phyloP scores from a whole-genome alignment of 2,113 vertebrate genomes.

The Protomyctophum bolini region DNA sequence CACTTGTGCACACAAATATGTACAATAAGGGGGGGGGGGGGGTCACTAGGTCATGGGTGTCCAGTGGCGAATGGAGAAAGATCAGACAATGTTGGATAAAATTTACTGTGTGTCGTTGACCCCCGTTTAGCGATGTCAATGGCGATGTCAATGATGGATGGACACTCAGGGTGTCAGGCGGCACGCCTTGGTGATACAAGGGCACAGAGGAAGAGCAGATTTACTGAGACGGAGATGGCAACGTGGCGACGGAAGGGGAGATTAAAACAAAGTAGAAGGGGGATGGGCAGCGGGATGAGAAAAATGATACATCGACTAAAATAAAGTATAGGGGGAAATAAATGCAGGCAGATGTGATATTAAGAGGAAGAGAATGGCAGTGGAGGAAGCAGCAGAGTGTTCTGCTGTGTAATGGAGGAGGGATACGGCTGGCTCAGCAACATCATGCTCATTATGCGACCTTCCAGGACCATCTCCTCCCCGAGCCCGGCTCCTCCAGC shows the following conservation, averaged over 20 bases:
- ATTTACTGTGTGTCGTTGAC: slow-evolving; percentile 39
- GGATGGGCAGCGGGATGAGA: not conserved
- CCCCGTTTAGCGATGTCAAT: slow-evolving; percentile 41
- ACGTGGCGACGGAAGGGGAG: too few species aligned
- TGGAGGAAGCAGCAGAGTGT: slow-evolving; percentile 15
- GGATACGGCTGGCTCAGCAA: slow-evolving; percentile 70
- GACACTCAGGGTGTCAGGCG: slow-evolving; percentile 3
- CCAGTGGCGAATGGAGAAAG: not conserved
- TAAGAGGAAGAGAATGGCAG: slow-evolving; percentile 1
- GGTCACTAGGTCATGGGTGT: not conserved
- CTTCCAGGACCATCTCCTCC: slow-evolving; percentile 66
- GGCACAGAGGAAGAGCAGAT: slow-evolving; percentile 21
- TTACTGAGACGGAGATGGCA: slow-evolving; percentile 22
- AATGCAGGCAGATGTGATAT: not conserved
- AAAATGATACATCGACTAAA: not conserved
- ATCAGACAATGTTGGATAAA: not conserved
- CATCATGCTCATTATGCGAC: slow-evolving; percentile 59
- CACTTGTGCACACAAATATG: too few species aligned
- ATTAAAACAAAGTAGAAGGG: not conserved
- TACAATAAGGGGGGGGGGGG: too few species aligned
- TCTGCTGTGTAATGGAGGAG: slow-evolving; percentile 57
- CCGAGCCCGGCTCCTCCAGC: slow-evolving; percentile 13
- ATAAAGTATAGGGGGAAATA: slow-evolving; percentile 19
- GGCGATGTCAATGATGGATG: slow-evolving; percentile 35
- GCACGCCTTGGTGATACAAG: not conserved